phyloP scores from a whole-genome alignment of 2,113 vertebrate species.

The Syngnathus floridae region DNA sequence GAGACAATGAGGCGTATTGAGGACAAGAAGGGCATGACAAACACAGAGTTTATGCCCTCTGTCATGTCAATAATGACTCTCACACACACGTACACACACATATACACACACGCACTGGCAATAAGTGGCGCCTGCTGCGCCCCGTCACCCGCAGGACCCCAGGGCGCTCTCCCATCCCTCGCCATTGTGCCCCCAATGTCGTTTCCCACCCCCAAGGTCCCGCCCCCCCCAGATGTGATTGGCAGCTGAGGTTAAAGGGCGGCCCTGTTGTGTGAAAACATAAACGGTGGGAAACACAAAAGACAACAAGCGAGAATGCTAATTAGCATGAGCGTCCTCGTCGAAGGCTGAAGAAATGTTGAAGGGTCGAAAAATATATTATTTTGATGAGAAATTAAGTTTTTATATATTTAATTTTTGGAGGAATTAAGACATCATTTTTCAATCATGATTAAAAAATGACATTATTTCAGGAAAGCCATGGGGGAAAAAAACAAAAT shows the following conservation, averaged over 20 bases:
- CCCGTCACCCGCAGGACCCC: slow-evolving; percentile 28
- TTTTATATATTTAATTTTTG: too few species aligned
- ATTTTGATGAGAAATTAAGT: too few species aligned
- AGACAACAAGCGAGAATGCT: neutral
- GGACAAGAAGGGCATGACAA: slow-evolving; percentile 14
- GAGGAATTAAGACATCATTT: too few species aligned
- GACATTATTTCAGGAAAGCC: too few species aligned
- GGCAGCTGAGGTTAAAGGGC: slow-evolving; percentile 54
- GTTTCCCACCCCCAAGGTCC: slow-evolving; percentile 17
- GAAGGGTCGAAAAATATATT: neutral
- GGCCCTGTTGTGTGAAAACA: slow-evolving; percentile 34
- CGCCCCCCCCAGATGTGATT: slow-evolving; percentile 46
- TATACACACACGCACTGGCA: slow-evolving; percentile 12
- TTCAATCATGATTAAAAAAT: too few species aligned
- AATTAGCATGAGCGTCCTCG: neutral
- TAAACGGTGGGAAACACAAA: slow-evolving; percentile 13
- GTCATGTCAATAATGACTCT: slow-evolving; percentile 23
- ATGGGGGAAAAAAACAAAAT: too few species aligned
- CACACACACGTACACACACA: slow-evolving; percentile 14
- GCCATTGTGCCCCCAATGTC: slow-evolving; percentile 10
- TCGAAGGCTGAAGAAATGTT: neutral
- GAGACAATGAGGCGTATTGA: slow-evolving; percentile 16
- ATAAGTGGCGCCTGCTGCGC: slow-evolving; percentile 18
- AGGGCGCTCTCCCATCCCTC: slow-evolving; percentile 18
- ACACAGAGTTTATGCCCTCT: slow-evolving; percentile 25